phyloP scores from a whole-genome alignment of 2,797 vertebrate genomes.

The Rhynchotus rufescens region DNA sequence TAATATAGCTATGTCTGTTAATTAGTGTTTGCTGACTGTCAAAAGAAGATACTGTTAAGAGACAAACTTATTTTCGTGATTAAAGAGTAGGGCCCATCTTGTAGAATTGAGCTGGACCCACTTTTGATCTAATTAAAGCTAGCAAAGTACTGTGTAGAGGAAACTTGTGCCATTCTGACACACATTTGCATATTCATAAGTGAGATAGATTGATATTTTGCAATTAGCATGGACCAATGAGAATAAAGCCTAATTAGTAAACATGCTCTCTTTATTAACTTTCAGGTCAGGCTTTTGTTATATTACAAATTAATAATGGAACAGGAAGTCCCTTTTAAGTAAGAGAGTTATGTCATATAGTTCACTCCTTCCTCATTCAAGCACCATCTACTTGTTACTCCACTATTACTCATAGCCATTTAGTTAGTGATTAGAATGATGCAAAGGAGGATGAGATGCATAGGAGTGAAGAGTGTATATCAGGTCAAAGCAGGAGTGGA shows the following conservation, averaged over 20 bases:
- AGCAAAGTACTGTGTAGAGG: slow-evolving; percentile 65
- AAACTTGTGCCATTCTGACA: slow-evolving; percentile 78
- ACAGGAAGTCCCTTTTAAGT: slow-evolving; percentile 62
- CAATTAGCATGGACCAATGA: slow-evolving; percentile 81
- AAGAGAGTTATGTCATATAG: slow-evolving; percentile 52
- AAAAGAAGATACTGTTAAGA: slow-evolving; percentile 79
- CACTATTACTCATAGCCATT: slow-evolving; percentile 48
- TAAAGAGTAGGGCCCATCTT: slow-evolving; percentile 79
- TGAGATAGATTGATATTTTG: slow-evolving; percentile 81
- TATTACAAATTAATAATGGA: slow-evolving; percentile 75
- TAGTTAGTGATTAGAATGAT: slow-evolving; percentile 16
- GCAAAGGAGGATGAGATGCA: background rate
- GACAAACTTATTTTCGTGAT: slow-evolving; percentile 82
- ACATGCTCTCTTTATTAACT: slow-evolving; percentile 83
- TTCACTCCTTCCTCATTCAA: slow-evolving; percentile 61
- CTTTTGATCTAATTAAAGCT: slow-evolving; percentile 84
- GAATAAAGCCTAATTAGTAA: slow-evolving; percentile 84
- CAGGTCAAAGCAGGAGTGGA: background rate
- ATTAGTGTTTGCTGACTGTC: slow-evolving; percentile 84
- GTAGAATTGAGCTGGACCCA: slow-evolving; percentile 77
- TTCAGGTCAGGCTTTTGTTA: slow-evolving; percentile 77
- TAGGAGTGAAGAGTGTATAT: slow-evolving; percentile 13
- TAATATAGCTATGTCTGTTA: slow-evolving; percentile 85
- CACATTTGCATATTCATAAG: slow-evolving; percentile 83
- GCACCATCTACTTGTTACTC: slow-evolving; percentile 46